Percentiles rank a stretch among this genome's conserved stretches.
Conservation (phyloP, 2,797 vertebrate species). For the Lophotriccus pileatus region DNA sequence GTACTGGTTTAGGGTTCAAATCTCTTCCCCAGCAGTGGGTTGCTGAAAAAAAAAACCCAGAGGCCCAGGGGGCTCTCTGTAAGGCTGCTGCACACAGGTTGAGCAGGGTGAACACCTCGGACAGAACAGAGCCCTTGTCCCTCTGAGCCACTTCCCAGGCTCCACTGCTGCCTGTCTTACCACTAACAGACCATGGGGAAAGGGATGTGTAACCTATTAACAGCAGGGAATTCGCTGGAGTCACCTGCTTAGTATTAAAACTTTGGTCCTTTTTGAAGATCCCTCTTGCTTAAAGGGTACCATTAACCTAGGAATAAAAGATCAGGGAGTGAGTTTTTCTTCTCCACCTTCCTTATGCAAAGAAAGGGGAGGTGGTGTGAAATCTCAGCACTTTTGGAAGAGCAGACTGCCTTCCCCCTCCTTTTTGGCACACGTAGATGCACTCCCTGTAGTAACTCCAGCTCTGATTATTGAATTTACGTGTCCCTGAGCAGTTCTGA, state of each 20-base stretch:
- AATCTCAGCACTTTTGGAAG: background rate
- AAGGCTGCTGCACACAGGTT: background rate
- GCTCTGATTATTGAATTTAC: background rate
- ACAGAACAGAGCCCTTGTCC: background rate
- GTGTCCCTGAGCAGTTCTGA: background rate
- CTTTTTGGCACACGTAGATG: background rate
- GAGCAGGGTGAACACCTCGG: background rate
- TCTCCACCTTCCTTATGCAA: background rate
- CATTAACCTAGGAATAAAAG: background rate
- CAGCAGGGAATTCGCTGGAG: background rate
- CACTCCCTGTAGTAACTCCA: background rate
- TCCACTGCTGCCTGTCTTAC: background rate
- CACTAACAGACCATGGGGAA: background rate
- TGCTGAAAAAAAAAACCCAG: background rate
- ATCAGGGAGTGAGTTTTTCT: background rate
- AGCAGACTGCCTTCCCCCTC: background rate
- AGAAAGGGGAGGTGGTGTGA: background rate
- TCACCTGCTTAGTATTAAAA: conserved; percentile 1
- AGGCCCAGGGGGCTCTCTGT: background rate
- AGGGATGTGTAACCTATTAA: background rate
- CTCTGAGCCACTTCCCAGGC: background rate
- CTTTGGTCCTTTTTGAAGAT: background rate
- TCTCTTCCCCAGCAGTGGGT: background rate
- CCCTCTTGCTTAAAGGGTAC: background rate
- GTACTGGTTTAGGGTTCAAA: background rate